Base-by-base conservation (phyloP, 2,888 invertebrate species). In the Leptopilina syphax region DNA sequence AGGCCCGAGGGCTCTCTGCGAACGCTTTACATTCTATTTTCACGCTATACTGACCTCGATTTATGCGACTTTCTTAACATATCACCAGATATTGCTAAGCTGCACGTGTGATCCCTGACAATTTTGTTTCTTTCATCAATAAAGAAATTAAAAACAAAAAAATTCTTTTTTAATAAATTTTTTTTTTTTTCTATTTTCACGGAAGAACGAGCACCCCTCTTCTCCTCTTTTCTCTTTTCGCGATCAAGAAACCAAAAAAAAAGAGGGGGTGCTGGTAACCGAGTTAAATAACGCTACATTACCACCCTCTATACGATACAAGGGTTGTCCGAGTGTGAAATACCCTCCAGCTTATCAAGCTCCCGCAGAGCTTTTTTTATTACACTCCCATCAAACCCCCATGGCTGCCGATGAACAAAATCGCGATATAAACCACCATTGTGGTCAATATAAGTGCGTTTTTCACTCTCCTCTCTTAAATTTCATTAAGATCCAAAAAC, bases 261-360 rank as follows among this genome's bases (percentile, higher is more conserved):
- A 78, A 77, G 77, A 34, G 76, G 73, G 79, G 83, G 79, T 82
- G 79, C 44, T 79, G 80, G 77, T 91, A 91, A 91, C 90, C 89
- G 89, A 91, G 91, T 91, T 91, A 91, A 91, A 91, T 91, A 91
- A 91, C 90, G 90, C 89, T 90, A 91, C 90, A 89, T 91, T 89
- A 89, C 88, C 91, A 89, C 89, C 88, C 89, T 88, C 82, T 82
- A 18, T 18, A 66, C 87, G 88, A 89, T 88, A 89, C 88, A 85
- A 86, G 86, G 87, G 79, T 85, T 89, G 91, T 87, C 90, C 91
- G 89, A 91, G 92, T 92, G 92, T 92, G 91, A 92, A 92, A 92
- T 91, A 91, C 91, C 89, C 89, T 88, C 85, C 77, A 89, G 92
- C 92, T 92, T 92, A 92, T 92, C 92, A 88, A 88, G 77, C 86